These are phyloP conservation scores for Anguilla megastoma DNA, from an alignment of 2,797 vertebrate species.

Conservation along the genomic window DNA sequence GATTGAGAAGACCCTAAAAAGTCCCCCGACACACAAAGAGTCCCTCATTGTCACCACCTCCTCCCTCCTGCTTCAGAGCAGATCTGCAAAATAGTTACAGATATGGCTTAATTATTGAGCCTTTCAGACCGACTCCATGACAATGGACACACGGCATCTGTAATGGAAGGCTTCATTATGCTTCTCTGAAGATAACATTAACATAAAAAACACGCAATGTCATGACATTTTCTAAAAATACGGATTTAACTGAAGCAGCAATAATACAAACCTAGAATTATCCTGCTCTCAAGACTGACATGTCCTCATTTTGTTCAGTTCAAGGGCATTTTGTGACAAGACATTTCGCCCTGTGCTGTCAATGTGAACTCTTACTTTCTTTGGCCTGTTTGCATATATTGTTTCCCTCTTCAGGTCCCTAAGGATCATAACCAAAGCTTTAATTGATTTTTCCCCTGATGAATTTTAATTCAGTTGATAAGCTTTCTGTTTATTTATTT, in stretches of 20 bases:
- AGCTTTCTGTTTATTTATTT: neutral
- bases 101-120: conserved; percentile 4
- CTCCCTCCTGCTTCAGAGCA: neutral
- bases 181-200: neutral
- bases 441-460: neutral
- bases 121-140: neutral
- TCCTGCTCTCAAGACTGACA: neutral
- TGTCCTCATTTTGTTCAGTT: neutral
- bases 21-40: neutral
- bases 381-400: neutral
- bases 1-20: neutral
- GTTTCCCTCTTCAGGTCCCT: neutral
- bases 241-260: neutral
- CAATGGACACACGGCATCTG: neutral
- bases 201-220: conserved; percentile 4
- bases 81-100: conserved; percentile 15
- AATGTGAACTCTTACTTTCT: neutral
- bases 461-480: neutral
- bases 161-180: neutral
- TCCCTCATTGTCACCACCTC: neutral
- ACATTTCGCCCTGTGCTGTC: neutral
- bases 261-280: neutral
- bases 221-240: neutral
- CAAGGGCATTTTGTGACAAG: neutral
- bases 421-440: neutral